Percentiles rank a stretch among this genome's conserved stretches.
Conservation (phyloP, 1,140 invertebrate species). For the Papilio polyxenes region DNA sequence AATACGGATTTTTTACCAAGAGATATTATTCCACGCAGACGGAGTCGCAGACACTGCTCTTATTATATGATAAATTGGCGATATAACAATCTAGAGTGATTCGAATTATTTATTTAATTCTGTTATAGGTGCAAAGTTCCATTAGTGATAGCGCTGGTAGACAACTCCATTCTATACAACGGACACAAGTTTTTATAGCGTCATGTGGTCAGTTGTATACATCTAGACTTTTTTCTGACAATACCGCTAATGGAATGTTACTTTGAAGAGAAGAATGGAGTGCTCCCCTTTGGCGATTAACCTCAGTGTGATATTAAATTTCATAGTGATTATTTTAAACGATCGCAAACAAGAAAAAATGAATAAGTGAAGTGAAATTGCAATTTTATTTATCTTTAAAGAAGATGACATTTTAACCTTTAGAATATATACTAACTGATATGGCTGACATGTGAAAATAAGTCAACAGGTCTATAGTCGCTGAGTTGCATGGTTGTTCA, state of each 20-base stretch:
- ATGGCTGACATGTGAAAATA: not conserved
- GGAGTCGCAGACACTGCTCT: no score
- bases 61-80: not conserved
- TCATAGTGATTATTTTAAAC: no score
- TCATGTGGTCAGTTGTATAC: not conserved
- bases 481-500: not conserved
- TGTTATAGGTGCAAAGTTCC: not conserved
- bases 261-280: no score
- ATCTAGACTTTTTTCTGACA: no score
- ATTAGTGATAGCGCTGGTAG: not conserved
- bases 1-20: no score
- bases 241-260: no score
- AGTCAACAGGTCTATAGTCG: not conserved
- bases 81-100: not conserved
- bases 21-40: no score
- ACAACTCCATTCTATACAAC: not conserved
- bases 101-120: not conserved
- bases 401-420: not conserved
- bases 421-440: not conserved
- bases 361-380: not conserved
- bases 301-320: no score
- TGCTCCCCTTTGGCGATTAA: no score
- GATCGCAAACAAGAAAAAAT: no score
- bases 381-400: not conserved
- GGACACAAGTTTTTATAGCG: not conserved